Evolutionary conservation across 1,140 invertebrate species (phyloP), one percentile per base, ranked within the genome.

Genomic region (Carposina sasakii): DNA sequence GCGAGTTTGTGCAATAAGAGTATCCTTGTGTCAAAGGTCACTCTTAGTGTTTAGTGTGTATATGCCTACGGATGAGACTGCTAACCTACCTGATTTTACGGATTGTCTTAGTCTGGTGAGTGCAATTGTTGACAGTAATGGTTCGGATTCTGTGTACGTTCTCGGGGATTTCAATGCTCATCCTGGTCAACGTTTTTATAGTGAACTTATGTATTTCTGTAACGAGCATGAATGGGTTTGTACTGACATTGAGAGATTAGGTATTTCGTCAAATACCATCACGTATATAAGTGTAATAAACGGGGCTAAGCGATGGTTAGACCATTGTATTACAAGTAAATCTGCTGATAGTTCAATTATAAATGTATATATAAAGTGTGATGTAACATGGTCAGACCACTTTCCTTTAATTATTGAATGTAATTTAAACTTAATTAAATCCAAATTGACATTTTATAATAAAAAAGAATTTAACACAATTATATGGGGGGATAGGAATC

Each of bases 391-490:
- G 31, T 33, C 31, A 13, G 31, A 33, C 15, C 31, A 33, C n/a
- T 33, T 33, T 33, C 31, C 31, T 33, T 33, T 33, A 33, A 33
- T 33, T 33, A 13, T 33, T 13, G 3, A 33, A 33, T 10, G 31
- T 33, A 33, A 33, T 33, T 33, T 33, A 33, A 33, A 33, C 15
- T 33, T 33, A 33, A 33, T 33, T 33, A 33, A 33, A 33, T 13
- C 5, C 4, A 33, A 33, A 13, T 5, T 33, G 4, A 10, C 15
- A 4, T n/a, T n/a, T 33, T 4, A 8, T 33, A 4, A 33, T 8
- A 33, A 10, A 33, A 33, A 33, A n/a, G 31, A 33, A 33, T 4
- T 15, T 13, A 33, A 33, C 15, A 33, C 9, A 33, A 33, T 33
- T 8, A 33, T 33, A 8, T 33, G 31, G 31, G 5, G 31, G 4